These are phyloP conservation scores for Todus mexicanus DNA, from an alignment of 2,797 vertebrate genomes.

Conservation along the genomic window DNA sequence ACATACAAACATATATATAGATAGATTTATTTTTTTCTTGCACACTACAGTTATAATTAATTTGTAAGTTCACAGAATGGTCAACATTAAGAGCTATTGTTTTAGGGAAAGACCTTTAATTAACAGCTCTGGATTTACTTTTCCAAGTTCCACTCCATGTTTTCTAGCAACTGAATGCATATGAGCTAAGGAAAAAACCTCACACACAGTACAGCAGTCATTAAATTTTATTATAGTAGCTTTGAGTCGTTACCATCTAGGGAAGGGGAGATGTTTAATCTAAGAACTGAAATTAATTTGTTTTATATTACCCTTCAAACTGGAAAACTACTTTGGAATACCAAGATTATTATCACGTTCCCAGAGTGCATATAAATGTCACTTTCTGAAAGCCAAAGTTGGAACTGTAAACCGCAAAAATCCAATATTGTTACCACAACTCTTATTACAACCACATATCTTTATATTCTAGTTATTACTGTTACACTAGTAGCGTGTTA, in stretches of 20 bases:
- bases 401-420: conserved; percentile 46
- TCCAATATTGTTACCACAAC: conserved; percentile 33
- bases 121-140: background rate
- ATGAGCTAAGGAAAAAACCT: background rate
- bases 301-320: conserved; percentile 34
- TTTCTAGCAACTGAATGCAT: background rate
- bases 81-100: background rate
- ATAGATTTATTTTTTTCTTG: background rate
- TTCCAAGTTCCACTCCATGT: background rate
- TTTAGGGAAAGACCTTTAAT: background rate
- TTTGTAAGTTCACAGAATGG: background rate
- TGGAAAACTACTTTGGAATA: conserved; percentile 31
- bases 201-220: background rate
- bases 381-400: conserved; percentile 39
- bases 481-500: background rate
- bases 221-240: conserved; percentile 10
- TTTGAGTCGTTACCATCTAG: conserved; percentile 18
- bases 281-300: conserved; percentile 43
- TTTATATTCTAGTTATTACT: background rate
- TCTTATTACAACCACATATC: conserved; percentile 19
- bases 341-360: conserved; percentile 36
- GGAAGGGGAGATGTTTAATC: conserved; percentile 7
- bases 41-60: background rate
- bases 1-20: background rate
- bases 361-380: conserved; percentile 10